Conservation (phyloP, 2,113 vertebrate genomes). For the Corythornis vintsioides region DNA sequence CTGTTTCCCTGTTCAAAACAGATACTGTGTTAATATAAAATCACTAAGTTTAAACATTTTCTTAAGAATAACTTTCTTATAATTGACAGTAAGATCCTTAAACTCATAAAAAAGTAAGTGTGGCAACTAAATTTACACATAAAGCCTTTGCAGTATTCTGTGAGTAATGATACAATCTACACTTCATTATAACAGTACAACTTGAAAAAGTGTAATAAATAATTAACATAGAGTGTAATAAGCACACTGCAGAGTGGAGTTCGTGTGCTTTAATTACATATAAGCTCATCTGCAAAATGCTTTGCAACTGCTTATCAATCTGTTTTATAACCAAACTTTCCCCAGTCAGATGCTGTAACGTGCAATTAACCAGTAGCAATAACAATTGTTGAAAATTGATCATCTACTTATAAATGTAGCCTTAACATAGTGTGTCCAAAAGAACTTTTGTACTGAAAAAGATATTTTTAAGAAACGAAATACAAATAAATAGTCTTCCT, state of each 20-base stretch:
- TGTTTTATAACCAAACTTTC: constrained; percentile 11
- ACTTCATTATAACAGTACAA: background rate
- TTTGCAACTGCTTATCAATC: constrained; percentile 21
- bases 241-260: background rate
- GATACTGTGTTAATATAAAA: background rate
- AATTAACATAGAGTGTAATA: constrained; percentile 42
- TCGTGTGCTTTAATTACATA: constrained; percentile 40
- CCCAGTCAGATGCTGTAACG: background rate
- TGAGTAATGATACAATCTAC: constrained; percentile 26
- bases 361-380: background rate
- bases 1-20: background rate
- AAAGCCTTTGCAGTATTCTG: background rate
- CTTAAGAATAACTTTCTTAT: background rate
- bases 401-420: background rate
- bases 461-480: background rate
- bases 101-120: background rate
- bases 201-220: constrained; percentile 40
- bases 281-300: constrained; percentile 12
- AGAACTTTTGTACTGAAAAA: background rate
- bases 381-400: background rate
- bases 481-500: background rate
- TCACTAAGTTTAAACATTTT: background rate
- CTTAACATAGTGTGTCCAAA: background rate
- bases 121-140: background rate
- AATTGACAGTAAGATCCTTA: background rate